Evolutionary conservation across 2,113 vertebrate genomes (phyloP), one percentile per base, ranked within the genome.

Genomic region (Tichodroma muraria): DNA sequence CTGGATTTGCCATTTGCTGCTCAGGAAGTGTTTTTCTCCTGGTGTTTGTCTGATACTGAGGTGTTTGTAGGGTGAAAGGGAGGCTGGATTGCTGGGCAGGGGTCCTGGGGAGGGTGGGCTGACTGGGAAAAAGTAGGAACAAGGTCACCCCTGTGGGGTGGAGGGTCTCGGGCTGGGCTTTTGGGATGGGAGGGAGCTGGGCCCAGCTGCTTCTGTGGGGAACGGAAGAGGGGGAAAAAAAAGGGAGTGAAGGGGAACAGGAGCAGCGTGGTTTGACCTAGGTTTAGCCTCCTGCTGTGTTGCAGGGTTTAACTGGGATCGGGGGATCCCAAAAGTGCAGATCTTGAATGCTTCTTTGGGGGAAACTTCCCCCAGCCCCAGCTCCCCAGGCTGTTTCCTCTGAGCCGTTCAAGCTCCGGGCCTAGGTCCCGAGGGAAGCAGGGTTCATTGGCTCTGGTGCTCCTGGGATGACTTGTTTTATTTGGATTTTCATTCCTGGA

Each of bases 81-180:
- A 40, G 27, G 22, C 8, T 66, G 90, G 27, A 2, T 50, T 25
- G 23, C 16, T 11, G 80, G 37, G 47, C 14, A 30, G 56, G 2
- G 31, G 18, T 66, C 13, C 52, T 4, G 9, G 33, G 10, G 35
- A 49, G 52, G 37, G 11, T 42, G 64, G 24, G 31, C 16, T 11
- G 65, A 23, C 8, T 71, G 68, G 37, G 18, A 21, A 2, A n/a
- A 22, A 1, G 13, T 5, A 4, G 1, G 38, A 49, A 11, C 8
- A 6, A 37, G n/a, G 16, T 8, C 8, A 31, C 4, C 37, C 37
- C 2, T 4, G 28, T 19, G 72, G 50, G 56, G 5, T 13, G 15
- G 12, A 22, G 44, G 15, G 8, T 42, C 10, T 37, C 44, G 14
- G 6, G 1, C 4, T 50, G 68, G 30, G n/a, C 2, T 53, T 33